phyloP scores from a whole-genome alignment of 2,113 vertebrate genomes.

The Pan paniscus region DNA sequence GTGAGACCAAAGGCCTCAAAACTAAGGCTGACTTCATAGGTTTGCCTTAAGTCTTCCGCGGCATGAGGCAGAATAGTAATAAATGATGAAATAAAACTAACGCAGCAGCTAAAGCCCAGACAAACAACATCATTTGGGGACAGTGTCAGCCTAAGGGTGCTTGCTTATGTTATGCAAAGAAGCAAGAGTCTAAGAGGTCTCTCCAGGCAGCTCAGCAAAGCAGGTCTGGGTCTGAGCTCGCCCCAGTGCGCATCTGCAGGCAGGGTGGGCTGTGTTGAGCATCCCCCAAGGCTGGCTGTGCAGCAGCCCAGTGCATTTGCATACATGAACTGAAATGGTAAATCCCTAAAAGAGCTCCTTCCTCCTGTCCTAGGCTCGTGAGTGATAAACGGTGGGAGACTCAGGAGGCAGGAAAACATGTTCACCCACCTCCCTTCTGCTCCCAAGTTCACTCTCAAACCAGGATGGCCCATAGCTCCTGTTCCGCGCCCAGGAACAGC shows the following conservation, averaged over 20 bases:
- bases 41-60: background rate
- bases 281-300: background rate
- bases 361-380: background rate
- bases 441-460: background rate
- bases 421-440: background rate
- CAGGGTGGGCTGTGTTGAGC: too few relatives aligned
- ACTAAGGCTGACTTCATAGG: background rate
- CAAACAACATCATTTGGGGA: fast-evolving
- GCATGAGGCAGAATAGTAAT: background rate
- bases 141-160: background rate
- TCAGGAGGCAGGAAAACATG: background rate
- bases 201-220: background rate
- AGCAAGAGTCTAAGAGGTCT: background rate
- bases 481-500: fast-evolving
- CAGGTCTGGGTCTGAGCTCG: background rate
- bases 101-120: fast-evolving
- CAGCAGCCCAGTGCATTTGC: background rate
- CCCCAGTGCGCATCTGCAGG: fast-evolving
- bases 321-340: background rate
- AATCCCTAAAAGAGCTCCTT: too few relatives aligned
- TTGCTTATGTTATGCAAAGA: background rate
- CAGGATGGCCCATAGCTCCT: background rate
- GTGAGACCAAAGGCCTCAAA: background rate
- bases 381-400: background rate
- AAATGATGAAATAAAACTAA: background rate